Evolutionary conservation across 2,888 invertebrate species (phyloP).

Genomic region (Matsumyia berberina): DNA sequence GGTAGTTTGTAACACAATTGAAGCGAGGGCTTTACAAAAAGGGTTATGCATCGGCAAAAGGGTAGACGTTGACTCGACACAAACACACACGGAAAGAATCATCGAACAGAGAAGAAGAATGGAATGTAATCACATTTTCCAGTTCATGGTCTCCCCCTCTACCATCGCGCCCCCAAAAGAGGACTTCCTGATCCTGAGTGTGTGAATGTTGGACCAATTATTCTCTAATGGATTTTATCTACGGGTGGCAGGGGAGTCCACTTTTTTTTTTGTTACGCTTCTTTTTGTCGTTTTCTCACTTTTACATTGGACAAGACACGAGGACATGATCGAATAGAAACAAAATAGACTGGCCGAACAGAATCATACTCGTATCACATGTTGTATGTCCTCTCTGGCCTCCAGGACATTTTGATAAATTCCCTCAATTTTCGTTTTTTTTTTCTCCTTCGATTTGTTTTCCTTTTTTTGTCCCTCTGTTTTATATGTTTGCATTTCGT

Average conservation of each 20-base stretch:
- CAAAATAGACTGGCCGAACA: slow-evolving; percentile 1
- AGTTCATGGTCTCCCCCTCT: slow-evolving; percentile 54
- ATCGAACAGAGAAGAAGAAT: slow-evolving; percentile 53
- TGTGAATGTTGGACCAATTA: slow-evolving; percentile 69
- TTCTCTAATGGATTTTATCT: slow-evolving; percentile 71
- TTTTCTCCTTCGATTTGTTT: neutral
- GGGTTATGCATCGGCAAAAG: slow-evolving; percentile 42
- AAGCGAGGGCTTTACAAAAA: slow-evolving; percentile 38
- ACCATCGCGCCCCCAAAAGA: slow-evolving; percentile 12
- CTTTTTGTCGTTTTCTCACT: neutral
- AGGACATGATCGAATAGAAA: slow-evolving; percentile 4
- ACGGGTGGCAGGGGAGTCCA: slow-evolving; percentile 7
- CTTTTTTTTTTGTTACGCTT: no score
- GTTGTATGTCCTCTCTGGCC: slow-evolving; percentile 19
- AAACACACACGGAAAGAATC: slow-evolving; percentile 18
- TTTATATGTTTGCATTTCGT: slow-evolving; percentile 56
- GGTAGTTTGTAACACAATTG: slow-evolving; percentile 60
- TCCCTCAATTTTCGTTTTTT: slow-evolving; percentile 13
- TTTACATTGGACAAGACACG: neutral
- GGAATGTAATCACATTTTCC: slow-evolving; percentile 73
- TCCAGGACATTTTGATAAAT: slow-evolving; percentile 65
- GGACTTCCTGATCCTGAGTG: slow-evolving; percentile 18
- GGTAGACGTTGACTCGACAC: slow-evolving; percentile 12
- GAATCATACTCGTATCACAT: neutral
- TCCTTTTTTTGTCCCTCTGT: slow-evolving; percentile 20